Base-by-base conservation (phyloP, 2,797 vertebrate genomes). In the Scyliorhinus canicula region DNA sequence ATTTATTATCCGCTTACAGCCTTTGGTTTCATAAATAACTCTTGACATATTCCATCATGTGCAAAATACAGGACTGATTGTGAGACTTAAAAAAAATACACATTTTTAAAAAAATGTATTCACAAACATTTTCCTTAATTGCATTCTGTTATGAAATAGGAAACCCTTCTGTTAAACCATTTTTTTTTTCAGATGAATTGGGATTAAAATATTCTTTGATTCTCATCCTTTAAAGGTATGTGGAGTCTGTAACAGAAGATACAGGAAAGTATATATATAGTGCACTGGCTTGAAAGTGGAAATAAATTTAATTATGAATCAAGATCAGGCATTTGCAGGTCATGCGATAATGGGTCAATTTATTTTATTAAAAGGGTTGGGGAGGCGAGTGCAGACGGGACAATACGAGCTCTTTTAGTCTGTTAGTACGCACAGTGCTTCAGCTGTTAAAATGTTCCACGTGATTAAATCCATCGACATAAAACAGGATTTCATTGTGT, bases 1-100 rank as follows among this genome's bases (percentile, higher is more conserved):
- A 98, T 99, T 99, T 99, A 98, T 99, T 98, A 97, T 98, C 95
- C 96, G 97, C 97, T 97, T 98, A 98, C 98, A 99, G 96, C 96
- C 97, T 97, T 97, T 97, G 97, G 97, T 97, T 97, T 96, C 97
- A 98, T 98, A 98, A 98, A 98, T 98, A 98, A 98, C 97, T 97
- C 97, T 98, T 96, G 97, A 98, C 97, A 97, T 96, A 93, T 95
- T 97, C 96, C 96, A 96, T 96, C 95, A 96, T 96, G 97, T 97
- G 96, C 98, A 98, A 98, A 98, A 97, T 97, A 98, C 97, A 98
- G 96, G 96, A 96, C 96, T 97, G 96, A 95, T 96, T 96, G 97
- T 97, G 97, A 97, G 96, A 97, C 96, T 96, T 96, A 91, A 90
- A 91, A 63, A 97, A 97, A 96, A 97, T 95, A 96, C 2, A 96